Conservation (phyloP, 2,888 invertebrate species). For the Nipponacmea schrenckii region DNA sequence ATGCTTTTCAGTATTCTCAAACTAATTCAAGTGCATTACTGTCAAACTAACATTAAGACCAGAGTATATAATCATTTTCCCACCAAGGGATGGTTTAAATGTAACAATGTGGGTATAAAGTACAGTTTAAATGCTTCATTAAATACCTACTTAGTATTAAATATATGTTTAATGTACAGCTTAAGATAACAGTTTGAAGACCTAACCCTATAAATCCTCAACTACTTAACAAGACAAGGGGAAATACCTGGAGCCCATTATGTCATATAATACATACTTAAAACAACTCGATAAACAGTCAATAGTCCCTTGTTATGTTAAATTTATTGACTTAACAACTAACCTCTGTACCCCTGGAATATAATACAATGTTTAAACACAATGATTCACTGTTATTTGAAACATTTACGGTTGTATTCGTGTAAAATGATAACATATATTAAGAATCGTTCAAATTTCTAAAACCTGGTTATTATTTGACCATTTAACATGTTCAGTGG, state of each 20-base stretch:
- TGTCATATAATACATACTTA: not conserved
- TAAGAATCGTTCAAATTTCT: not conserved
- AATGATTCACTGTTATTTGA: not conserved
- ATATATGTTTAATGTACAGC: no score
- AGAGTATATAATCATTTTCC: no score
- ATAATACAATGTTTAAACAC: not conserved
- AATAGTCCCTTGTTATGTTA: not conserved
- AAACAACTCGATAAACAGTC: not conserved
- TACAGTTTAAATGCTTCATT: no score
- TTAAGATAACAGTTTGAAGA: no score
- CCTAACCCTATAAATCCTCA: not conserved
- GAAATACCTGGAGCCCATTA: not conserved
- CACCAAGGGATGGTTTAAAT: no score
- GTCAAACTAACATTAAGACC: no score
- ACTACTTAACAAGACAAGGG: not conserved
- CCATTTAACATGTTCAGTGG: no score
- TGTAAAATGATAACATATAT: not conserved
- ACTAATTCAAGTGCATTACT: no score
- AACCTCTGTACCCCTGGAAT: not conserved
- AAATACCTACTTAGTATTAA: no score
- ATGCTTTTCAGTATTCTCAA: no score
- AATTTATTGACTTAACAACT: conserved; percentile 3
- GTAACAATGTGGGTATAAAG: no score
- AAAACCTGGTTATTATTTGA: no score
- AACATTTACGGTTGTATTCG: not conserved